These are phyloP conservation scores for Zonitis immaculata DNA, from an alignment of 2,888 invertebrate genomes.

Conservation along the genomic window DNA sequence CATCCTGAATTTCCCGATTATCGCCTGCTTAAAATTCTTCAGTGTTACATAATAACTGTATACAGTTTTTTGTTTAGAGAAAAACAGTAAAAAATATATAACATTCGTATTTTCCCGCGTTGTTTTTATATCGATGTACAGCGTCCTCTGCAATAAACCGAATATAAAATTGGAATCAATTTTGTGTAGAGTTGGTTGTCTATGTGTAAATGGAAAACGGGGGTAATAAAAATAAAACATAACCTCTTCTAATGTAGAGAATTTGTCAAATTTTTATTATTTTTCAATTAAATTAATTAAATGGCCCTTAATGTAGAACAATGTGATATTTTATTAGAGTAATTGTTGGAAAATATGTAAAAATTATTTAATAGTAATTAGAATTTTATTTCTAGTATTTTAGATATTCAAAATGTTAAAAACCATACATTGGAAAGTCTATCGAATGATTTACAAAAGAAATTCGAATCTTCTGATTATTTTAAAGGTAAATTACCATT, in stretches of 20 bases:
- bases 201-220: too few species aligned
- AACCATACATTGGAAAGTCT: conserved; percentile 71
- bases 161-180: too few species aligned
- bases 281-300: conserved; percentile 6
- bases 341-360: conserved; percentile 19
- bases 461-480: conserved; percentile 71
- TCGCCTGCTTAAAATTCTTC: too few species aligned
- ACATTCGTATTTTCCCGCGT: too few species aligned
- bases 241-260: neutral
- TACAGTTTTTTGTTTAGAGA: too few species aligned
- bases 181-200: too few species aligned
- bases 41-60: too few species aligned
- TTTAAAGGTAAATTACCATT: conserved; percentile 58
- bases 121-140: too few species aligned
- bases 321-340: conserved; percentile 51
- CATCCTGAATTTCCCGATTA: too few species aligned
- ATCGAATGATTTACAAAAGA: conserved; percentile 70
- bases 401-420: conserved; percentile 69
- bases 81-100: too few species aligned
- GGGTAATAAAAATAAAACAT: too few species aligned
- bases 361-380: conserved; percentile 3
- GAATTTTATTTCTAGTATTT: conserved; percentile 51
- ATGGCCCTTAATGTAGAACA: conserved; percentile 54
- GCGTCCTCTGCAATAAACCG: too few species aligned
- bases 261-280: neutral